Evolutionary conservation across 2,888 invertebrate species (phyloP), one percentile per base, ranked within the genome.

Genomic region (Thelaira solivaga): DNA sequence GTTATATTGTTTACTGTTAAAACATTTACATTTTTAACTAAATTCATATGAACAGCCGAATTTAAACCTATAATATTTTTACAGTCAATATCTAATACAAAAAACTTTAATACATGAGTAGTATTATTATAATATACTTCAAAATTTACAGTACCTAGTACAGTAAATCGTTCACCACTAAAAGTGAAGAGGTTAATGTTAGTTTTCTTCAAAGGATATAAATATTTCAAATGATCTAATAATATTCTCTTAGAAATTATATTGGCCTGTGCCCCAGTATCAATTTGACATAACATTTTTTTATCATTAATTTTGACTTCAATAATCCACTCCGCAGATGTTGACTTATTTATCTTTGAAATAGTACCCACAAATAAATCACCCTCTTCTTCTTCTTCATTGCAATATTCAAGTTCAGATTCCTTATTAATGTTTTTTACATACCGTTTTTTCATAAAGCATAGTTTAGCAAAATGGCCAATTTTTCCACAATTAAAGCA

Each of bases 101-200:
- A 22, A 45, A 45, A 45, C 22, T 45, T n/a, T n/a, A 45, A 22
- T 10, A 68, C 36, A 74, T 55, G 43, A 80, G 67, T 51, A 16
- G 51, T 29, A 26, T 68, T 45, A 7, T 67, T 10, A 39, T 41
- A 29, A 31, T 34, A 13, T 29, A 75, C 55, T 45, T 36, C 39
- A 18, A 72, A 24, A 24, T 64, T 24, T 2, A 49, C 7, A 18
- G 2, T 29, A n/a, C n/a, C n/a, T n/a, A n/a, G n/a, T n/a, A n/a
- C n/a, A n/a, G n/a, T n/a, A n/a, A n/a, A n/a, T n/a, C n/a, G 11
- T 68, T 80, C 75, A 7, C 75, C 77, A 41, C 62, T 77, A 57
- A 78, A 80, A 36, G 67, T 67, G 22, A 77, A 45, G 24, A 80
- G 72, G 8, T 64, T 68, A 8, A 47, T 41, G 16, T 43, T 61